Evolutionary conservation across 2,888 invertebrate genomes (phyloP).

Genomic region (Plebejus argus): DNA sequence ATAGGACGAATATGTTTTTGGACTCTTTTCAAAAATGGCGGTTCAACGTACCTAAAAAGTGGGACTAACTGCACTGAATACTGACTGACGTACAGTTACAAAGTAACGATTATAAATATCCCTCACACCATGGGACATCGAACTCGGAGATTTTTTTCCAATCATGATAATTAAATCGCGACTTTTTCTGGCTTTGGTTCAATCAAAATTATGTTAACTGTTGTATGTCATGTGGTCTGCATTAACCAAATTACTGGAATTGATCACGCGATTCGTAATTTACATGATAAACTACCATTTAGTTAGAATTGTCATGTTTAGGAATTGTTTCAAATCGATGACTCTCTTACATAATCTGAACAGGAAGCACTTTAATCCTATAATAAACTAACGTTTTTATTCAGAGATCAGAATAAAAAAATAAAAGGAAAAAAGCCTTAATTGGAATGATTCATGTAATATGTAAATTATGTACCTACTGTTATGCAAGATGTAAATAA

Average conservation of each 20-base stretch:
- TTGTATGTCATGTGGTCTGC: constrained; percentile 8
- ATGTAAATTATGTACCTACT: constrained; percentile 5
- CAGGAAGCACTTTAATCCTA: not conserved
- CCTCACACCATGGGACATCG: not conserved
- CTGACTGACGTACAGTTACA: not conserved
- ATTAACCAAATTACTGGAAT: not conserved
- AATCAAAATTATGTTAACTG: not conserved
- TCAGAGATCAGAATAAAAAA: not conserved
- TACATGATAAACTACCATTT: not conserved
- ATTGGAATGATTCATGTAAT: not conserved
- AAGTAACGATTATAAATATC: constrained; percentile 12
- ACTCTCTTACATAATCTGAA: not conserved
- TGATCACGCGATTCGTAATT: constrained; percentile 8
- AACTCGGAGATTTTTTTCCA: not conserved
- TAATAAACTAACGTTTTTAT: not conserved
- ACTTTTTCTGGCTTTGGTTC: not conserved
- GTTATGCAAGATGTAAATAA: not conserved
- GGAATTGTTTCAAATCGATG: not conserved
- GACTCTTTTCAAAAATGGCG: constrained; percentile 22
- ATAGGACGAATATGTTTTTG: constrained; percentile 19
- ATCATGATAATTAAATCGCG: not conserved
- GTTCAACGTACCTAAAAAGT: constrained; percentile 18
- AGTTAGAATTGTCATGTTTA: not conserved
- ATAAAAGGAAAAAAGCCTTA: not conserved
- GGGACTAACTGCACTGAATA: not conserved